phyloP scores from a whole-genome alignment of 2,113 vertebrate genomes.

The Lethenteron camtschaticum region DNA sequence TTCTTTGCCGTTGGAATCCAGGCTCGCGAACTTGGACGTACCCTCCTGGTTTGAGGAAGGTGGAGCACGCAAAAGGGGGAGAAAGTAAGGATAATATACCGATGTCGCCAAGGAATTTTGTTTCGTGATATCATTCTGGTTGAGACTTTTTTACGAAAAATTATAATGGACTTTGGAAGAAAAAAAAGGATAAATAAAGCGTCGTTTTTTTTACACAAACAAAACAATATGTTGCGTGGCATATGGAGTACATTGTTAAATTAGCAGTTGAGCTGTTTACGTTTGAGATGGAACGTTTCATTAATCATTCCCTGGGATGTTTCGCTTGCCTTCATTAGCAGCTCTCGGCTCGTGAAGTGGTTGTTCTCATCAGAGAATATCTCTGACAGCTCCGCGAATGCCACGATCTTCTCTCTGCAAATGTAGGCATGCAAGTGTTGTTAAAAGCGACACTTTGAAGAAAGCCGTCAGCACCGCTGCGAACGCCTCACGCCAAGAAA shows the following conservation, averaged over 20 bases:
- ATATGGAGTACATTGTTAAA: too few species aligned
- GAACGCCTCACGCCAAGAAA: not conserved
- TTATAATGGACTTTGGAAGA: too few species aligned
- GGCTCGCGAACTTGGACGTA: constrained; percentile 77
- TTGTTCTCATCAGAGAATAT: constrained; percentile 87
- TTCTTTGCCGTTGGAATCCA: constrained; percentile 68
- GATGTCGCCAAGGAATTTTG: not conserved
- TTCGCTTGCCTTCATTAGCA: constrained; percentile 63
- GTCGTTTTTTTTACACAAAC: too few species aligned
- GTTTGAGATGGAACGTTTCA: too few species aligned
- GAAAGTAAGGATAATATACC: not conserved
- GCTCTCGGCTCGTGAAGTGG: constrained; percentile 62
- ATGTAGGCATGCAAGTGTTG: constrained; percentile 2
- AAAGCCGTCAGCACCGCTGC: not conserved
- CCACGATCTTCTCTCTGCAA: constrained; percentile 47
- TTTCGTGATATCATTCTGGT: too few species aligned
- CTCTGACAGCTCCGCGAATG: constrained; percentile 71
- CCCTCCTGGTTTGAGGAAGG: constrained; percentile 38
- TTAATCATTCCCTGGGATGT: too few species aligned
- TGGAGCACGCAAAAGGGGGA: not conserved
- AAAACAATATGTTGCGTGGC: too few species aligned
- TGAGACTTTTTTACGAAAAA: too few species aligned
- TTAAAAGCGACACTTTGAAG: not conserved
- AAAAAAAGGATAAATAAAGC: too few species aligned
- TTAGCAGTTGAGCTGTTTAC: too few species aligned